A percentile compares a stretch with the other conserved stretches of the same genome.
Evolutionary conservation across 2,888 invertebrate species (phyloP).

Genomic region (Drosophila parthenogenetica): DNA sequence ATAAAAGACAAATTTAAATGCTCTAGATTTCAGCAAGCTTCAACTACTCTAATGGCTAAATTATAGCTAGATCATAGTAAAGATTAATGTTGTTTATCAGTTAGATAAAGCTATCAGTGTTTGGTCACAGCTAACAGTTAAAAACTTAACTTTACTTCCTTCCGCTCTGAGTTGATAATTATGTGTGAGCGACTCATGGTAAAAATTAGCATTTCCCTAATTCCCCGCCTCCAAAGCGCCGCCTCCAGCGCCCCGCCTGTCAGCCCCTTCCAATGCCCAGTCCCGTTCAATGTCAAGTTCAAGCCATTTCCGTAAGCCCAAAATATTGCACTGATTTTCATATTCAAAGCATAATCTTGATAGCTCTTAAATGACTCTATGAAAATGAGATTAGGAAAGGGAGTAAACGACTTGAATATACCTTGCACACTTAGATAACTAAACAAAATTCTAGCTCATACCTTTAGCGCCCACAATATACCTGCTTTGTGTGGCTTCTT

Average conservation of each 20-base stretch:
- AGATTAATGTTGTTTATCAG: conserved; percentile 4
- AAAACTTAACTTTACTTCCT: conserved; percentile 53
- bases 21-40: neutral
- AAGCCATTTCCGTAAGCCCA: conserved; percentile 61
- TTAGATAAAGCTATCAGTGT: conserved; percentile 16
- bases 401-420: neutral
- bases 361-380: conserved; percentile 30
- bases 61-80: neutral
- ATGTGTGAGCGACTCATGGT: conserved; percentile 39
- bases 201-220: conserved; percentile 66
- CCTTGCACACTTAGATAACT: neutral
- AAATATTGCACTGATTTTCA: conserved; percentile 54
- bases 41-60: conserved; percentile 2
- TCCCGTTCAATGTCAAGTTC: conserved; percentile 70
- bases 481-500: neutral
- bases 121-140: conserved; percentile 21
- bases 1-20: neutral
- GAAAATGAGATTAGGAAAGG: neutral
- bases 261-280: conserved; percentile 8
- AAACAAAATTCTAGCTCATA: neutral
- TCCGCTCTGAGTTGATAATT: too few species aligned
- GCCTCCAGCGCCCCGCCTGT: neutral
- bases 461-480: neutral
- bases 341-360: conserved; percentile 37
- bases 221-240: neutral